Conservation (phyloP, 2,113 vertebrate genomes). For the Lagopus leucura region DNA sequence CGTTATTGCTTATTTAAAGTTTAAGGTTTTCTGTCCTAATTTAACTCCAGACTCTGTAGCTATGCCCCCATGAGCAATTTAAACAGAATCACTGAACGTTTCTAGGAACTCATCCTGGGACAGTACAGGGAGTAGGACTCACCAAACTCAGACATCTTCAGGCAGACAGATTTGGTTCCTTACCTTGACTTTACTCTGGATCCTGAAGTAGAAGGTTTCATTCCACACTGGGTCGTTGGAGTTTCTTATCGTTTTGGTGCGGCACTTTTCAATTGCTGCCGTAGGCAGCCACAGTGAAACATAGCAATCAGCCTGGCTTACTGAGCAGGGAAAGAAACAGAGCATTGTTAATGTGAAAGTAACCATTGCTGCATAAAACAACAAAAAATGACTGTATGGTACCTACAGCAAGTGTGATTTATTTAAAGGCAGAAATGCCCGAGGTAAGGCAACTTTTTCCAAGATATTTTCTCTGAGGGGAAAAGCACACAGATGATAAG, state of each 20-base stretch:
- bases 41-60: not conserved
- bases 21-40: not conserved
- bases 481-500: not conserved
- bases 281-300: slow-evolving; percentile 84
- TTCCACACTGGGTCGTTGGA: slow-evolving; percentile 85
- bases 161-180: not conserved
- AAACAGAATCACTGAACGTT: rapidly evolving
- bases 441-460: not conserved
- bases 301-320: slow-evolving; percentile 83
- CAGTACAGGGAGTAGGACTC: not conserved
- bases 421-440: not conserved
- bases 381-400: not conserved
- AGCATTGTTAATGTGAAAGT: not conserved
- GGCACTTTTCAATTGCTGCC: slow-evolving; percentile 64
- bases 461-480: not conserved
- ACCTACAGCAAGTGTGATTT: not conserved
- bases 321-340: slow-evolving; percentile 41
- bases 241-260: slow-evolving; percentile 83
- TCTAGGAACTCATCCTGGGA: not conserved
- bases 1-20: not conserved
- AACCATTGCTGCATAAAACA: not conserved
- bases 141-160: not conserved
- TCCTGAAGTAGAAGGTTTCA: slow-evolving; percentile 84
- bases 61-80: not conserved
- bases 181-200: slow-evolving; percentile 85